Evolutionary conservation across 2,888 invertebrate species (phyloP).

Genomic region (Spialia ferax): DNA sequence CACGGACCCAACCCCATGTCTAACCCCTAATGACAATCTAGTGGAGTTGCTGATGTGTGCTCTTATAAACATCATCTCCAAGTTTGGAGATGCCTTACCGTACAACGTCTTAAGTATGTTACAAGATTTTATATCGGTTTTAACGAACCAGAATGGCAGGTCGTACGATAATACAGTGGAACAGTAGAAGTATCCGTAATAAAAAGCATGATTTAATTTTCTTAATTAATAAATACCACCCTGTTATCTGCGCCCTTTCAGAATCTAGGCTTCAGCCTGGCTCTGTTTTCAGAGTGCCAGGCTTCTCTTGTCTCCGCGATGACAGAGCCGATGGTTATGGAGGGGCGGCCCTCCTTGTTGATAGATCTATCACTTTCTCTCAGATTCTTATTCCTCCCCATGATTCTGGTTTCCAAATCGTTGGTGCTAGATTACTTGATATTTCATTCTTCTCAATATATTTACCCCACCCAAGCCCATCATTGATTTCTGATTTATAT

Average conservation of each 20-base stretch:
- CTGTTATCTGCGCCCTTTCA: conserved; percentile 31
- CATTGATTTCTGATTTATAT: conserved; percentile 7
- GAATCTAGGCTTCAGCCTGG: conserved; percentile 44
- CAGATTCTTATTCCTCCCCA: background rate
- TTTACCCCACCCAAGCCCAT: conserved; percentile 15
- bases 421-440: conserved; percentile 12
- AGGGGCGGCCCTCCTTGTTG: conserved; percentile 28
- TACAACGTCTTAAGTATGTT: too few relatives aligned
- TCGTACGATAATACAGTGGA: too few relatives aligned
- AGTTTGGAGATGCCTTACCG: too few relatives aligned
- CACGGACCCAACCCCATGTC: too few relatives aligned
- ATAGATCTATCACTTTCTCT: conserved; percentile 19
- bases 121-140: too few relatives aligned
- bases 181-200: too few relatives aligned
- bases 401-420: background rate
- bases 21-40: too few relatives aligned
- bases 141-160: too few relatives aligned
- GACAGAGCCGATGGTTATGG: conserved; percentile 40
- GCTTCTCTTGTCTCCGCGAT: conserved; percentile 46
- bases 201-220: background rate
- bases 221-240: conserved; percentile 37
- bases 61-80: too few relatives aligned
- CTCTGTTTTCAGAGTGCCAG: conserved; percentile 35
- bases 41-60: too few relatives aligned
- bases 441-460: conserved; percentile 27